A percentile compares a stretch with the other conserved stretches of the same genome.
phyloP scores from a whole-genome alignment of 2,797 vertebrate species.

The Pipistrellus pipistrellus region DNA sequence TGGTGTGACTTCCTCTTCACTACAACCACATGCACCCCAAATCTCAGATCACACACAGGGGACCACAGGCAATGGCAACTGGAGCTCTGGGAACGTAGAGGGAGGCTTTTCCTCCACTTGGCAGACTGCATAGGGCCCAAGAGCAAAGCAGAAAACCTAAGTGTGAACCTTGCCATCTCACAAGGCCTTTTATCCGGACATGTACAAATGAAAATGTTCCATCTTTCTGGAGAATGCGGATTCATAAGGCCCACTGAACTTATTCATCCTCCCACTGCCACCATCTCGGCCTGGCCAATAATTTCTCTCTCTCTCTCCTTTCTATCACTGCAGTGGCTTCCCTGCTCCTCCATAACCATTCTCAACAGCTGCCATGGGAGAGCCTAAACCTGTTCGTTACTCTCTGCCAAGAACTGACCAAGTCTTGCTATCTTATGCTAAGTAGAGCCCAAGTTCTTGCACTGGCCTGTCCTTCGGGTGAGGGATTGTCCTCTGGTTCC shows the following conservation, averaged over 20 bases:
- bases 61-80: not conserved
- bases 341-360: not conserved
- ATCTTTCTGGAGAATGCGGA: not conserved
- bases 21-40: not conserved
- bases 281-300: not conserved
- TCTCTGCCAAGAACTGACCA: not conserved
- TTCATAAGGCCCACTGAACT: not conserved
- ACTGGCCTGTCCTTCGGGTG: not conserved
- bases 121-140: not conserved
- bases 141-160: constrained; percentile 29
- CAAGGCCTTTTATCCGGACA: not conserved
- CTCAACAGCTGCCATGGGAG: not conserved
- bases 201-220: not conserved
- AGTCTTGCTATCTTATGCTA: not conserved
- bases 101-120: not conserved
- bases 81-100: not conserved
- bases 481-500: not conserved
- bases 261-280: not conserved
- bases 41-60: not conserved
- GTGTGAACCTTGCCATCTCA: not conserved
- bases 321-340: not conserved
- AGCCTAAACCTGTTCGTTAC: not conserved
- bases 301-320: not conserved
- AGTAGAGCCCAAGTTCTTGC: not conserved
- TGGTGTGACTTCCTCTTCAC: not conserved